Evolutionary conservation across 2,797 vertebrate genomes (phyloP).

Genomic region (Sphaeramia orbicularis): DNA sequence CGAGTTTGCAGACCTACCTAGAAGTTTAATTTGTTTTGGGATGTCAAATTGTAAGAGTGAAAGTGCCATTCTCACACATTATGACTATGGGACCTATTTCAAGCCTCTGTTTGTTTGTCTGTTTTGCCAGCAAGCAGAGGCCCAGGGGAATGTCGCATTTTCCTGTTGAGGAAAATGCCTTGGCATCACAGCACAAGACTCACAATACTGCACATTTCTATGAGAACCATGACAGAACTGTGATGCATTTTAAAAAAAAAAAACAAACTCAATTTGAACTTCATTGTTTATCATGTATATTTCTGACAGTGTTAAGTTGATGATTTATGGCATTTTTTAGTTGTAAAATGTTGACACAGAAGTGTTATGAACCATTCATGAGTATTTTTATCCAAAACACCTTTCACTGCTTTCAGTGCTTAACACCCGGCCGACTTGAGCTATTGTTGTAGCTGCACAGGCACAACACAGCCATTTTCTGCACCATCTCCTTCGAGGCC

Average conservation of each 20-base stretch:
- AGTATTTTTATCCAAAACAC: neutral
- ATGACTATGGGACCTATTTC: constrained; percentile 45
- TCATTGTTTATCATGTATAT: neutral
- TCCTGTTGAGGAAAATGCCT: constrained; percentile 69
- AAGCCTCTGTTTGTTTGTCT: constrained; percentile 26
- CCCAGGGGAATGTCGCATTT: constrained; percentile 49
- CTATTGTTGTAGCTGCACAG: constrained; percentile 1
- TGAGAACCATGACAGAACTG: constrained; percentile 8
- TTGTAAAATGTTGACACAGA: neutral
- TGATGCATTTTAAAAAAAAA: neutral
- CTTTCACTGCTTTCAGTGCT: constrained; percentile 20
- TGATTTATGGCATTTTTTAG: constrained; percentile 4
- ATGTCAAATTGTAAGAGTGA: constrained; percentile 34
- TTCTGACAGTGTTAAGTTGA: constrained; percentile 1
- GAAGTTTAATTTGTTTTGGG: constrained; percentile 24
- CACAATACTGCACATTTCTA: constrained; percentile 33
- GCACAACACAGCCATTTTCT: constrained; percentile 2
- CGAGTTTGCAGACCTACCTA: constrained; percentile 18
- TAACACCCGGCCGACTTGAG: constrained; percentile 18
- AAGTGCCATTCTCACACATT: constrained; percentile 52
- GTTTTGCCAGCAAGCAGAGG: constrained; percentile 29
- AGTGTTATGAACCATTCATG: neutral
- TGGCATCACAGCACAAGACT: constrained; percentile 53
- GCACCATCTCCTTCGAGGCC: neutral
- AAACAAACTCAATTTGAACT: neutral